These are phyloP conservation scores for Epizoanthus scotinus DNA, from an alignment of 92 coral and sea anemone species.

Conservation along the genomic window DNA sequence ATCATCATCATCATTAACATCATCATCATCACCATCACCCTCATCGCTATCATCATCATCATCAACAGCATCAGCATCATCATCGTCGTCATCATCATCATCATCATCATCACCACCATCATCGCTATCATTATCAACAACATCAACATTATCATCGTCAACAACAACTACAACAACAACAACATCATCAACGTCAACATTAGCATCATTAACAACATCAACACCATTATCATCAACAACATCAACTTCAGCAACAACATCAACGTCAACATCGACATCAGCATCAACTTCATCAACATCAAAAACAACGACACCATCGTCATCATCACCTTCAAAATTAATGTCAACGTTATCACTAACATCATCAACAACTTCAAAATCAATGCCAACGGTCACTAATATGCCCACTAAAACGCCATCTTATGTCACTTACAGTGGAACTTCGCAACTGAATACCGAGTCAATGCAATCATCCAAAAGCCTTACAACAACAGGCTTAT, in stretches of 20 bases:
- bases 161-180: neutral
- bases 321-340: neutral
- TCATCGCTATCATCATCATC: neutral
- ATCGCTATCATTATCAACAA: neutral
- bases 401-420: no score
- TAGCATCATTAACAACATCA: neutral
- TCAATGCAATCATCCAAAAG: neutral
- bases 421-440: neutral
- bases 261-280: neutral
- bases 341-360: neutral
- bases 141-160: neutral
- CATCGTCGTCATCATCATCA: neutral
- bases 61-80: no score
- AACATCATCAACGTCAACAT: neutral
- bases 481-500: neutral
- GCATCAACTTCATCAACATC: neutral
- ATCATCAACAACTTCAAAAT: conserved; percentile 3
- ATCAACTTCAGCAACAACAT: neutral
- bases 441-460: neutral
- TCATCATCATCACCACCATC: neutral
- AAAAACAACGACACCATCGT: neutral
- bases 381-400: neutral
- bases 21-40: neutral
- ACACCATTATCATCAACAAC: neutral
- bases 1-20: conserved; percentile 6